These are phyloP conservation scores for Megalurothrips usitatus DNA, from an alignment of 2,888 invertebrate species.

Conservation along the genomic window DNA sequence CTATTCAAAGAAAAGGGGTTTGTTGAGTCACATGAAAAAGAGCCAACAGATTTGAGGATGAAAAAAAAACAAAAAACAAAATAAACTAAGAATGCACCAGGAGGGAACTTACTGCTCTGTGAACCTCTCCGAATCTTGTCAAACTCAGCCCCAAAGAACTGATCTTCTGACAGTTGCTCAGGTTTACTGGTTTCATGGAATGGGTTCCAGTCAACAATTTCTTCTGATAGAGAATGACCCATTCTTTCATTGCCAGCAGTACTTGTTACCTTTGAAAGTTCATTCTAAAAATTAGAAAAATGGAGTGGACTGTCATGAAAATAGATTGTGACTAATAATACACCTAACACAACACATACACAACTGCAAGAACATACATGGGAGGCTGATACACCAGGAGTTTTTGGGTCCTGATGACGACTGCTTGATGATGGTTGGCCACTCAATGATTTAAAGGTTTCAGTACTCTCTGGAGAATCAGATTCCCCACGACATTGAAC, in stretches of 20 bases:
- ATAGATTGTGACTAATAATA: conserved; percentile 40
- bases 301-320: conserved; percentile 34
- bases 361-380: conserved; percentile 45
- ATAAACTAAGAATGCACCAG: not conserved
- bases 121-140: conserved; percentile 74
- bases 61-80: not conserved
- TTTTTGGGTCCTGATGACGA: conserved; percentile 32
- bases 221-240: conserved; percentile 51
- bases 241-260: conserved; percentile 41
- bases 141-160: conserved; percentile 77
- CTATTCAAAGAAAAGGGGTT: conserved; percentile 42
- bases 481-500: conserved; percentile 53
- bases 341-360: conserved; percentile 45
- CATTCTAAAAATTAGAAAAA: conserved; percentile 42
- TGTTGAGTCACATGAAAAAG: conserved; percentile 30
- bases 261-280: conserved; percentile 44
- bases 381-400: conserved; percentile 46
- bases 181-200: conserved; percentile 61
- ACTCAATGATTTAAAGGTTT: conserved; percentile 38
- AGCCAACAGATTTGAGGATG: conserved; percentile 29
- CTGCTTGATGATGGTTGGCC: not conserved
- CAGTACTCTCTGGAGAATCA: conserved; percentile 42
- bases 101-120: conserved; percentile 62
- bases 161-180: conserved; percentile 69
- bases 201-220: conserved; percentile 75